Conservation (phyloP, 2,797 vertebrate species). For the Anas bahamensis region DNA sequence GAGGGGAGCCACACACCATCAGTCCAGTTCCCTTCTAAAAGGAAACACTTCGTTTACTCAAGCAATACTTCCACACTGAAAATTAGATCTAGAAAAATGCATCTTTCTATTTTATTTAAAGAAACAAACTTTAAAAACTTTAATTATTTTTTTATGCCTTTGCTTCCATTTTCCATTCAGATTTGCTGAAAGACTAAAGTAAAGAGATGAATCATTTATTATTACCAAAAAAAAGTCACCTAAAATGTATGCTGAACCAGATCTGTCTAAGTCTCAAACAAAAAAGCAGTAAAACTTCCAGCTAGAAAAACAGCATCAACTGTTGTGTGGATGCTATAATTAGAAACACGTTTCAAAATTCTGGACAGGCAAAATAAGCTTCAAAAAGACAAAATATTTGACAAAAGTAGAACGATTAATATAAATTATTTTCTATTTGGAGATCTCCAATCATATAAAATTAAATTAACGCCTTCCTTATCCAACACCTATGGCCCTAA, state of each 20-base stretch:
- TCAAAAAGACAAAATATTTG: not conserved
- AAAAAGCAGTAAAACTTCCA: not conserved
- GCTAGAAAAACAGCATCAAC: constrained; percentile 1
- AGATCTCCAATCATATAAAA: not conserved
- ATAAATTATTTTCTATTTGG: not conserved
- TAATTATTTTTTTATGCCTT: not conserved
- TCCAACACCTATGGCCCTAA: not conserved
- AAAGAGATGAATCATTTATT: not conserved
- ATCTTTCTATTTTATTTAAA: not conserved
- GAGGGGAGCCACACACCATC: not conserved
- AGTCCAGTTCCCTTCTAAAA: not conserved
- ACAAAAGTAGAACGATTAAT: not conserved
- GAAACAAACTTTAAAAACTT: not conserved
- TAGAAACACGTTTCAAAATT: not conserved
- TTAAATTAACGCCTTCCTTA: not conserved
- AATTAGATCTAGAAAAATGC: not conserved
- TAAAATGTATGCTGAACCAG: constrained; percentile 18
- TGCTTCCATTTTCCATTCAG: not conserved
- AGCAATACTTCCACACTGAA: not conserved
- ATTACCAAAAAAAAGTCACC: not conserved
- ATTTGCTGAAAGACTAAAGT: not conserved
- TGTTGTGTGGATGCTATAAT: not conserved
- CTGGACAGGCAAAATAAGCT: not conserved
- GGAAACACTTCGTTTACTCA: not conserved
- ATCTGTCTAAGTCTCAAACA: constrained; percentile 24